Evolutionary conservation across 2,888 invertebrate genomes (phyloP).

Genomic region (Azorinus chamasolen): DNA sequence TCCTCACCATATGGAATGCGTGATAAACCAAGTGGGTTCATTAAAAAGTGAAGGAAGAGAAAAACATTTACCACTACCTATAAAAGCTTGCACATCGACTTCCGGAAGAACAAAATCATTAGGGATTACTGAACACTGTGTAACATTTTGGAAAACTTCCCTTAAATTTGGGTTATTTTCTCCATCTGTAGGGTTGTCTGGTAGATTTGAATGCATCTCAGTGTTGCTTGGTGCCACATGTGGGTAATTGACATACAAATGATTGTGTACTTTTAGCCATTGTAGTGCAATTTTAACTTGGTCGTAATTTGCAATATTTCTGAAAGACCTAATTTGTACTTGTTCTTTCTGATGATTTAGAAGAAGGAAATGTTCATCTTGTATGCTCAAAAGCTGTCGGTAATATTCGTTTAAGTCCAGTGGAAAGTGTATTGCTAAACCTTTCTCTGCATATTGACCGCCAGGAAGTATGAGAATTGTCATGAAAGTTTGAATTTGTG

Average conservation of each 20-base stretch:
- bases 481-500: slow-evolving; percentile 37
- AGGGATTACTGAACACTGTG: slow-evolving; percentile 31
- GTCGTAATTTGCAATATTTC: slow-evolving; percentile 12
- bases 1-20: slow-evolving; percentile 19
- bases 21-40: slow-evolving; percentile 20
- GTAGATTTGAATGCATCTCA: background rate
- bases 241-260: slow-evolving; percentile 27
- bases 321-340: slow-evolving; percentile 1
- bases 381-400: slow-evolving; percentile 5
- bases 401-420: slow-evolving; percentile 22
- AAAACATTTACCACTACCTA: slow-evolving; percentile 3
- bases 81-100: slow-evolving; percentile 14
- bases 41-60: slow-evolving; percentile 19
- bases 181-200: background rate
- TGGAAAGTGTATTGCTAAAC: slow-evolving; percentile 51
- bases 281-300: slow-evolving; percentile 20
- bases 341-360: background rate
- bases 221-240: background rate
- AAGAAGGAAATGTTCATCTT: slow-evolving; percentile 13
- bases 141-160: slow-evolving; percentile 4
- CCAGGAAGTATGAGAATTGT: slow-evolving; percentile 42
- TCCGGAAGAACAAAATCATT: slow-evolving; percentile 32
- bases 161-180: background rate
- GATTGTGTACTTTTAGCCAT: slow-evolving; percentile 49
- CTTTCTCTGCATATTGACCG: slow-evolving; percentile 56